Evolutionary conservation across 2,113 vertebrate species (phyloP), one percentile per base, ranked within the genome.

Genomic region (Protomyctophum bolini): DNA sequence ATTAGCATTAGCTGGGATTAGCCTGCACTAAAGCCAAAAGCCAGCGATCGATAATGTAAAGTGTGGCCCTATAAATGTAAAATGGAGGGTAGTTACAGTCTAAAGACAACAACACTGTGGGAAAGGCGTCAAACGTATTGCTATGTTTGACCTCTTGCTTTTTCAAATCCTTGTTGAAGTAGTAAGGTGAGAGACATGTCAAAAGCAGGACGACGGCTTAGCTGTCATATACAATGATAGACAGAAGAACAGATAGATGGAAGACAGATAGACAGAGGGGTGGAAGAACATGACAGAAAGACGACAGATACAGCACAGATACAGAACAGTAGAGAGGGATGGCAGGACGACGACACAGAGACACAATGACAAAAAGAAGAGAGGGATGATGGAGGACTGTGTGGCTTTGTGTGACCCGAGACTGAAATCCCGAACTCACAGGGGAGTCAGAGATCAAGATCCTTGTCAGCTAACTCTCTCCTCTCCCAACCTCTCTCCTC

Each of bases 401-500:
- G 11, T 61, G 59, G 55, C 14, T 41, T 41, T 41, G 73, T 41
- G 55, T 61, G 57, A 80, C 81, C 72, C 83, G 74, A 81, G 64
- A 79, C 86, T 76, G 2, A 87, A 75, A 85, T 81, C 79, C 82
- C 75, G 3, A 61, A 83, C 75, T 73, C 68, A 81, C 7, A 73
- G 49, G 69, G 66, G 79, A 90, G 79, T 69, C 83, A 87, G 84
- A 83, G 75, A 86, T 77, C 79, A 88, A 0, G 77, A 84, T 52
- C 65, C 81, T 75, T 63, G 83, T 85, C 89, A 91, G 83, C 75
- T 78, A 67, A 73, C 81, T 65, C 68, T 65, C 68, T 85, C 84
- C 75, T 75, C 68, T 65, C 55, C 33, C 33, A 41, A 6, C 33
- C 1, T 6, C 33, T 41, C 33, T 41, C 3, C 33, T 41, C 3